Evolutionary conservation across 2,888 invertebrate genomes (phyloP).

Genomic region (Drosophila pseudotalamancana): DNA sequence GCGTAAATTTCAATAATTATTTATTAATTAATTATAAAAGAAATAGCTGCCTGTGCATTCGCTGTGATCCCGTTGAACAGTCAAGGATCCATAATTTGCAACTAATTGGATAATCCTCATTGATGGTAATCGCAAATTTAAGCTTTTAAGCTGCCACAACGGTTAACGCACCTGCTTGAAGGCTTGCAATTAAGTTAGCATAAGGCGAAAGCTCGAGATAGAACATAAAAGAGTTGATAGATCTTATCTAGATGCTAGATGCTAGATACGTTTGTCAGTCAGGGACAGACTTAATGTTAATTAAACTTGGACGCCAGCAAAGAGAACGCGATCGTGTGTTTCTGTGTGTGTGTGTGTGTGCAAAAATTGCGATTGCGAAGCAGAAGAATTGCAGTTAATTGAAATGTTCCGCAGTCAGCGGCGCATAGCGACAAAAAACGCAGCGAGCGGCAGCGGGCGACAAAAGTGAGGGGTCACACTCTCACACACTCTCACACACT

Average conservation of each 20-base stretch:
- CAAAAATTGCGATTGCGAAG: constrained; percentile 48
- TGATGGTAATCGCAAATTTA: constrained; percentile 17
- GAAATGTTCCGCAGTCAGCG: constrained; percentile 74
- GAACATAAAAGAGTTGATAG: constrained; percentile 28
- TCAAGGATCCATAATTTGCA: constrained; percentile 25
- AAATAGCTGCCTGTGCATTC: neutral
- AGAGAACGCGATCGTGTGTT: constrained; percentile 57
- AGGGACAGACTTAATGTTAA: constrained; percentile 69
- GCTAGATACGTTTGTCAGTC: constrained; percentile 72
- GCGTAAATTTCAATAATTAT: too few relatives aligned
- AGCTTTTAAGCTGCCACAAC: constrained; percentile 42
- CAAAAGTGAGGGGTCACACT: constrained; percentile 48
- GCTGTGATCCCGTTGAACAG: constrained; percentile 17
- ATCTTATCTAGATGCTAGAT: constrained; percentile 70
- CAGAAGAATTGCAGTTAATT: constrained; percentile 81
- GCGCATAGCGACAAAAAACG: constrained; percentile 54
- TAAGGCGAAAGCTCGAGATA: constrained; percentile 19
- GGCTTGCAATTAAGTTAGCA: constrained; percentile 59
- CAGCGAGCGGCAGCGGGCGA: constrained; percentile 20
- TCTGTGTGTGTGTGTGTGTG: too few relatives aligned
- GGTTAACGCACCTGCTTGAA: constrained; percentile 61
- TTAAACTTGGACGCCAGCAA: constrained; percentile 66
- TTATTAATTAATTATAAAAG: too few relatives aligned
- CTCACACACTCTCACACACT: constrained; percentile 2
- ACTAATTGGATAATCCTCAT: constrained; percentile 53